phyloP scores from a whole-genome alignment of 2,797 vertebrate genomes.

The Myotis findleyi region DNA sequence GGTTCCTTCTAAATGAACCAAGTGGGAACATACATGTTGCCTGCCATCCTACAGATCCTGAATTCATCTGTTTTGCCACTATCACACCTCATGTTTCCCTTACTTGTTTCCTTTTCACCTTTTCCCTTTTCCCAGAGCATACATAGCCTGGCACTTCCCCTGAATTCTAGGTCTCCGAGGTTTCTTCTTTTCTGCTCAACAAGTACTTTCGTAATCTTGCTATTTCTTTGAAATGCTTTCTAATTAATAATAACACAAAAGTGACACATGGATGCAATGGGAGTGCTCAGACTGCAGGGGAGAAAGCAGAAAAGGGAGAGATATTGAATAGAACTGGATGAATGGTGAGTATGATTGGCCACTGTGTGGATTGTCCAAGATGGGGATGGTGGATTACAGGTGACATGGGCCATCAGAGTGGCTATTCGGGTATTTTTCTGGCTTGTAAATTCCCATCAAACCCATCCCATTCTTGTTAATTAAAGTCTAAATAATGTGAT shows the following conservation, averaged over 20 bases:
- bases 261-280: background rate
- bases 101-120: background rate
- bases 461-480: background rate
- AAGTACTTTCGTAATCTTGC: background rate
- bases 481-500: background rate
- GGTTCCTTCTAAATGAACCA: background rate
- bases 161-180: background rate
- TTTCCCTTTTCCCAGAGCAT: background rate
- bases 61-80: background rate
- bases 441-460: background rate
- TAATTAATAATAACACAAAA: background rate
- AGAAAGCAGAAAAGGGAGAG: background rate
- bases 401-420: background rate
- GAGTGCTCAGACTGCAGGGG: background rate
- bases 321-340: background rate
- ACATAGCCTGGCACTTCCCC: background rate
- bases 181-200: background rate
- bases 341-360: background rate
- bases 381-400: background rate
- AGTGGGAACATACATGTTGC: background rate
- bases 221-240: slow-evolving; percentile 36
- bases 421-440: background rate
- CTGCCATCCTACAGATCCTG: background rate
- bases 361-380: background rate
- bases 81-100: background rate